Conservation (phyloP, 2,797 vertebrate genomes). For the Craterocephalus amniculus region DNA sequence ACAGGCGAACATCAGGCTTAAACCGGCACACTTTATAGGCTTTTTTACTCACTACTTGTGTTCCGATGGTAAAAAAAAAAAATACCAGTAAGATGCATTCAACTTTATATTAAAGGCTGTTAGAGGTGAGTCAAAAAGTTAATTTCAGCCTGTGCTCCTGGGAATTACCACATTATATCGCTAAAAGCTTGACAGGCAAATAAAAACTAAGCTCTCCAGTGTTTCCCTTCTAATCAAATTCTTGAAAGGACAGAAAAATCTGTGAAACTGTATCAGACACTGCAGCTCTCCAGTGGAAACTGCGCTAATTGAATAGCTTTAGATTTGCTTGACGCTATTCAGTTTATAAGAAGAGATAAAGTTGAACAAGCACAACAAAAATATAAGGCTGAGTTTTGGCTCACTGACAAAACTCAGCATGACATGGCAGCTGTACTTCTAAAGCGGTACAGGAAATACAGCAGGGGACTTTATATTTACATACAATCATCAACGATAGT, state of each 20-base stretch:
- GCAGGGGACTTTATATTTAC: conserved; percentile 1
- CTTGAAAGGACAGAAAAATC: conserved; percentile 27
- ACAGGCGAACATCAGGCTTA: no score
- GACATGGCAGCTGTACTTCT: background rate
- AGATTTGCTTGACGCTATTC: conserved; percentile 42
- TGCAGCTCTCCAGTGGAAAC: conserved; percentile 39
- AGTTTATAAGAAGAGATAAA: conserved; percentile 14
- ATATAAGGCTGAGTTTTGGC: conserved; percentile 1
- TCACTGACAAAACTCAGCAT: background rate
- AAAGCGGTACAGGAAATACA: background rate
- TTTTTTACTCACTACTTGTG: no score
- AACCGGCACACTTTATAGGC: no score
- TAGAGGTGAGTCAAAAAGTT: no score
- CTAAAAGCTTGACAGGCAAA: no score
- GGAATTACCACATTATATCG: no score
- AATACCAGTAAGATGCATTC: no score
- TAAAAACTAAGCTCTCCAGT: no score
- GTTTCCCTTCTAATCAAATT: no score
- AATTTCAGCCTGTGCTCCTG: no score
- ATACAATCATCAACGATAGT: background rate
- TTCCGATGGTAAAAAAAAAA: no score
- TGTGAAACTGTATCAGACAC: conserved; percentile 42
- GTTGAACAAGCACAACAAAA: conserved; percentile 28
- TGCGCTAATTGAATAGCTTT: conserved; percentile 51
- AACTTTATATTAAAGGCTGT: no score